Base-by-base conservation (phyloP, 92 coral and sea anemone species). In the Bergia puertoricense region DNA sequence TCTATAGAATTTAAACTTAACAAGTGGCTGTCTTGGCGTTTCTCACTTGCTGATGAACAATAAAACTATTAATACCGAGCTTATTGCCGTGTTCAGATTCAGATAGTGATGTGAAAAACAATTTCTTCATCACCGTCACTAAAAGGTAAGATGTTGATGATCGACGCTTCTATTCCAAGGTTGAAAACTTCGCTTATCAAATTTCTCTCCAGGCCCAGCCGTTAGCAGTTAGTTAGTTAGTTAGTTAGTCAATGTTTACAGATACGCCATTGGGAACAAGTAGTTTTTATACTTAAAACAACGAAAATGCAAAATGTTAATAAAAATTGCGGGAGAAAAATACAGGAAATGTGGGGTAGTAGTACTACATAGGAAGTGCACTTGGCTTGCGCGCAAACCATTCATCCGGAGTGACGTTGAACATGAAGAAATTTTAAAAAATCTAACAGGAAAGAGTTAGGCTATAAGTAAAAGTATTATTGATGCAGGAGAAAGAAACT, bases 151-250 rank as follows among this genome's bases (percentile, higher is more conserved):
- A 54, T 54, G 15, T 54, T 1, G 59, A 54, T 54, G 59, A 54
- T 54, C 59, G 59, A 54, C 14, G 59, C 14, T 54, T 54, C 59
- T 11, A 54, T 54, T 13, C 11, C 30, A 30, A 30, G 30, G 30
- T 30, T 30, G 30, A 30, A 30, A 30, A 30, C 30, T 30, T 15
- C 59, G 59, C 69, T 50, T 48, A 78, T 78, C 30, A n/a, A 78
- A 38, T 50, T 46, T 78, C 57, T 36, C 11, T 42, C 83, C 83
- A 79, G 83, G 68, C 56, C 83, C 83, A 79, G 83, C 83, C 56
- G 83, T 51, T 69, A 69, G 59, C 13, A 38, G 74, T n/a, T 5
- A 38, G 74, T 36, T 30, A 30, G 30, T 30, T 30, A 30, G 30
- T 39, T 39, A 23, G 51, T 45, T 36, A 40, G 43, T 75, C 40